Evolutionary conservation across 2,888 invertebrate genomes (phyloP).

Genomic region (Clanis bilineata): DNA sequence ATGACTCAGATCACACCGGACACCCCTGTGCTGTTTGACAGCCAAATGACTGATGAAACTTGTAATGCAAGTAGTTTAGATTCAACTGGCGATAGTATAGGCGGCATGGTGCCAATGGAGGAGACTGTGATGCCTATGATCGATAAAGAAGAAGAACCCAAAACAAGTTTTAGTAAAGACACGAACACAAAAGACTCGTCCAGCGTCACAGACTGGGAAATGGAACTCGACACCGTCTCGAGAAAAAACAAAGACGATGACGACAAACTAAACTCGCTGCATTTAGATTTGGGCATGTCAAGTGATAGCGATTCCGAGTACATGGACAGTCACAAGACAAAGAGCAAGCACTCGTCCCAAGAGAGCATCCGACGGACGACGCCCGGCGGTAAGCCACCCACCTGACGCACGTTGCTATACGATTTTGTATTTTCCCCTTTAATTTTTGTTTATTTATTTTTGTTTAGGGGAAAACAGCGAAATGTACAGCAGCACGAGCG

Average conservation of each 20-base stretch:
- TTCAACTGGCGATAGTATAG: constrained; percentile 65
- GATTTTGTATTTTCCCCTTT: constrained; percentile 38
- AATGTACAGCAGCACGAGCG: constrained; percentile 63
- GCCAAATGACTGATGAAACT: constrained; percentile 61
- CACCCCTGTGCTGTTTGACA: constrained; percentile 79
- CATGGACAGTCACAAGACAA: constrained; percentile 58
- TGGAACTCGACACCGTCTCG: constrained; percentile 81
- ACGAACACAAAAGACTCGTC: constrained; percentile 66
- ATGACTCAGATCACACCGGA: constrained; percentile 76
- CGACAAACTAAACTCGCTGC: constrained; percentile 72
- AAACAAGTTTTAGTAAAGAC: constrained; percentile 54
- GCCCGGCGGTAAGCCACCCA: constrained; percentile 59
- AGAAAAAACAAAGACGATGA: constrained; percentile 70
- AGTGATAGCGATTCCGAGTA: constrained; percentile 76
- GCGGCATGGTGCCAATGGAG: constrained; percentile 58
- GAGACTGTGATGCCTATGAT: constrained; percentile 51
- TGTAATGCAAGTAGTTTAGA: constrained; percentile 72
- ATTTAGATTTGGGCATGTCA: constrained; percentile 76
- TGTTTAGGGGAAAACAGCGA: constrained; percentile 72
- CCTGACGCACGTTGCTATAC: constrained; percentile 32
- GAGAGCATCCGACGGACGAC: constrained; percentile 58
- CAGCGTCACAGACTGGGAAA: constrained; percentile 83
- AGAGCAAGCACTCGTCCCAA: constrained; percentile 55
- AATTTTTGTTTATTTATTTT: constrained; percentile 41
- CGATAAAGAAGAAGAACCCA: constrained; percentile 52